These are phyloP conservation scores for Ochropleura plecta DNA, from an alignment of 2,888 invertebrate genomes.

Conservation along the genomic window DNA sequence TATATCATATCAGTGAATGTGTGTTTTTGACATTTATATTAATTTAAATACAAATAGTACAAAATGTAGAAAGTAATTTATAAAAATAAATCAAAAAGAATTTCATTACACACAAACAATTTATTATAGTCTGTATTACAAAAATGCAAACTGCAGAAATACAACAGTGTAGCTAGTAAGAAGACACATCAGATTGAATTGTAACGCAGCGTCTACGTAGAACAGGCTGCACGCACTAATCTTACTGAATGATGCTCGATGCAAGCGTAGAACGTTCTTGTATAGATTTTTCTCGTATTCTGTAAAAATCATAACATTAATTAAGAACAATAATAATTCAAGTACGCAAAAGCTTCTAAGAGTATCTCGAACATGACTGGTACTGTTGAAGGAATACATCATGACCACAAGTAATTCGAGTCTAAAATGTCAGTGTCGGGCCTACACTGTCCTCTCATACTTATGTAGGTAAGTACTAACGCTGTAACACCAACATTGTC, in stretches of 20 bases:
- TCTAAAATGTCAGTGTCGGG: not conserved
- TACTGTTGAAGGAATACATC: not conserved
- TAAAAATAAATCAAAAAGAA: not conserved
- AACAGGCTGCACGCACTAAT: constrained; percentile 5
- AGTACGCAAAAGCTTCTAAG: not conserved
- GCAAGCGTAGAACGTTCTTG: constrained; percentile 10
- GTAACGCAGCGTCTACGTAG: constrained; percentile 7
- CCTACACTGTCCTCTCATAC: too few relatives aligned
- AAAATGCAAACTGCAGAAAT: constrained; percentile 21
- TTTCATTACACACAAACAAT: not conserved
- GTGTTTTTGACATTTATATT: too few relatives aligned
- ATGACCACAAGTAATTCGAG: not conserved
- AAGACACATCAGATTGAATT: not conserved
- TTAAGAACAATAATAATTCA: not conserved
- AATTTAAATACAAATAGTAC: too few relatives aligned
- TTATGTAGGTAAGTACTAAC: too few relatives aligned
- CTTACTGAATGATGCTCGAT: constrained; percentile 11
- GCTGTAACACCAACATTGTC: too few relatives aligned
- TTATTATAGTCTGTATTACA: not conserved
- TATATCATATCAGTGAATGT: too few relatives aligned
- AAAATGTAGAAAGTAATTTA: too few relatives aligned
- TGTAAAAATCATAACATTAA: not conserved
- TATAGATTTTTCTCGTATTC: constrained; percentile 5
- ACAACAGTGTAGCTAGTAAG: not conserved
- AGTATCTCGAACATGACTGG: not conserved